phyloP scores from a whole-genome alignment of 92 coral and sea anemone genomes.

The Heliopora coerulea region DNA sequence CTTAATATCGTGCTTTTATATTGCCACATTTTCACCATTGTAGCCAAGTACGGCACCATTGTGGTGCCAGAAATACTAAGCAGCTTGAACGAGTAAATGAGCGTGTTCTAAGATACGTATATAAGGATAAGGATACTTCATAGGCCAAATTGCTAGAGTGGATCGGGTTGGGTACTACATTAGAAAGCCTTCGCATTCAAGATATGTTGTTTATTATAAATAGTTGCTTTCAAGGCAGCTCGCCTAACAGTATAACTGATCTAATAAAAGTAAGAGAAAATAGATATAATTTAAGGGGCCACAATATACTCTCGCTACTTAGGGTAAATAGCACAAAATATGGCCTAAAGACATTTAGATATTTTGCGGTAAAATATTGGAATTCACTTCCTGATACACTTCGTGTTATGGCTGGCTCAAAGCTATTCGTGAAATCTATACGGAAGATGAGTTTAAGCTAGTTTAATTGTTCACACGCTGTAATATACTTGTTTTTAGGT shows the following conservation, averaged over 20 bases:
- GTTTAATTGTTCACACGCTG: too few species aligned
- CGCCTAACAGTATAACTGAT: slow-evolving; percentile 20
- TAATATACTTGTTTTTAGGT: too few species aligned
- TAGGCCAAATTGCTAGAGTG: slow-evolving; percentile 41
- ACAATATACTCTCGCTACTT: slow-evolving; percentile 18
- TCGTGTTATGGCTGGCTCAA: slow-evolving; percentile 30
- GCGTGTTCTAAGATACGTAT: slow-evolving; percentile 50
- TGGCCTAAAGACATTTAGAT: slow-evolving; percentile 43
- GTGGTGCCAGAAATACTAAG: slow-evolving; percentile 45
- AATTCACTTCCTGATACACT: background rate
- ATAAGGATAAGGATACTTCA: slow-evolving; percentile 40
- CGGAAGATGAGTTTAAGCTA: background rate
- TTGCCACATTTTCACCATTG: slow-evolving; percentile 56
- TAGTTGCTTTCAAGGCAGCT: slow-evolving; percentile 14
- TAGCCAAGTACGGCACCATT: slow-evolving; percentile 53
- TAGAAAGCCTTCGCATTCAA: slow-evolving; percentile 37
- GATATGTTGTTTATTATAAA: slow-evolving; percentile 34
- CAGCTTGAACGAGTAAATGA: slow-evolving; percentile 58
- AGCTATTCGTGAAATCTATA: background rate
- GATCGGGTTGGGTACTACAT: slow-evolving; percentile 21
- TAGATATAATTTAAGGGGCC: slow-evolving; percentile 26
- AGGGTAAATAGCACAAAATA: slow-evolving; percentile 39
- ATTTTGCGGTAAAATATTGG: slow-evolving; percentile 33
- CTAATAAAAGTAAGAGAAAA: background rate
- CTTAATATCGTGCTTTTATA: slow-evolving; percentile 53